phyloP scores from a whole-genome alignment of 2,888 invertebrate genomes.

The Plebejus argus region DNA sequence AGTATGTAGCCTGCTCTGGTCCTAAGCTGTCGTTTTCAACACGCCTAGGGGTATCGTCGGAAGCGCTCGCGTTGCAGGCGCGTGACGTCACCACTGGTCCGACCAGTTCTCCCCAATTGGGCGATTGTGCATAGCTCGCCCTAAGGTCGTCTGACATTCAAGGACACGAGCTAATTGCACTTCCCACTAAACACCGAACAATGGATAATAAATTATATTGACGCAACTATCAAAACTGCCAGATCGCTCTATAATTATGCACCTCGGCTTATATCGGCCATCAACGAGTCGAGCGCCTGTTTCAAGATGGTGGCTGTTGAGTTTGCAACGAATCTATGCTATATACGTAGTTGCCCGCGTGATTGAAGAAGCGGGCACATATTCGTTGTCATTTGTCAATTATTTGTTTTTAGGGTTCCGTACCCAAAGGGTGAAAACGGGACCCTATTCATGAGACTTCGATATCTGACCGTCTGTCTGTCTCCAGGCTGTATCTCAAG shows the following conservation, averaged over 20 bases:
- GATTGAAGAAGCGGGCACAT: no score
- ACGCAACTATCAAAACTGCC: slow-evolving; percentile 22
- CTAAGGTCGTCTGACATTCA: slow-evolving; percentile 74
- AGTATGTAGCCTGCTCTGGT: neutral
- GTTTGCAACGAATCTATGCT: neutral
- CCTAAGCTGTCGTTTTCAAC: slow-evolving; percentile 47
- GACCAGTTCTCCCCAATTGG: slow-evolving; percentile 75
- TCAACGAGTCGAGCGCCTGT: neutral
- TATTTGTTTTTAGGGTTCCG: no score
- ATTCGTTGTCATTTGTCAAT: no score
- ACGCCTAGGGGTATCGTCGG: slow-evolving; percentile 51
- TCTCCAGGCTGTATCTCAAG: no score
- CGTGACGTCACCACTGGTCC: slow-evolving; percentile 66
- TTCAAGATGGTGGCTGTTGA: neutral
- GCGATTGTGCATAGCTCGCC: slow-evolving; percentile 76
- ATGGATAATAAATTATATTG: slow-evolving; percentile 40
- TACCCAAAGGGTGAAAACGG: no score
- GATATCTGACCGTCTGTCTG: no score
- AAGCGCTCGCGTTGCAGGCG: slow-evolving; percentile 59
- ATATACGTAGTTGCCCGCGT: no score
- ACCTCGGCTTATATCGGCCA: neutral
- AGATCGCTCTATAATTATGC: slow-evolving; percentile 1
- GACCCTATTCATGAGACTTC: no score
- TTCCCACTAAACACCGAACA: slow-evolving; percentile 43
- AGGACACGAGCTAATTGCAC: slow-evolving; percentile 65